A percentile compares a stretch with the other conserved stretches of the same genome.
Evolutionary conservation across 2,888 invertebrate species (phyloP).

Genomic region (Drosophila kambysellisi): DNA sequence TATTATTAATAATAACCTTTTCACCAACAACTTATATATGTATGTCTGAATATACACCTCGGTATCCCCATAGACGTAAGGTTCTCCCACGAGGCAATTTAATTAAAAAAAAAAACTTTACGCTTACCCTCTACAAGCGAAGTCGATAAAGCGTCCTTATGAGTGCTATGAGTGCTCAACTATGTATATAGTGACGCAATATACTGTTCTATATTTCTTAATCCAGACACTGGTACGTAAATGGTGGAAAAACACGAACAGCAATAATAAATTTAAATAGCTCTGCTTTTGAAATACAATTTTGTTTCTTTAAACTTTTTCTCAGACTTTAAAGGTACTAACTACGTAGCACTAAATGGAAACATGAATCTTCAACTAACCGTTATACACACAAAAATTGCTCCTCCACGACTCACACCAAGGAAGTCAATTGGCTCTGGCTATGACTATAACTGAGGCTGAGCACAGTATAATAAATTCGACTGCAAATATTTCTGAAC

Average conservation of each 20-base stretch:
- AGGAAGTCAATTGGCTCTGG: conserved; percentile 39
- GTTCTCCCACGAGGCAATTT: conserved; percentile 31
- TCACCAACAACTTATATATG: background rate
- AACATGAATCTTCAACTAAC: conserved; percentile 59
- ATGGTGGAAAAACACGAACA: conserved; percentile 17
- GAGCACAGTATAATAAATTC: conserved; percentile 16
- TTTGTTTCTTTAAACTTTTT: background rate
- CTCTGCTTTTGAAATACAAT: conserved; percentile 4
- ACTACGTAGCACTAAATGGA: conserved; percentile 40
- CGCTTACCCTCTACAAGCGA: conserved; percentile 48
- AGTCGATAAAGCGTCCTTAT: conserved; percentile 29
- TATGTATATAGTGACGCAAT: conserved; percentile 50
- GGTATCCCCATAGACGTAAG: background rate
- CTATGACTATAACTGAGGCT: conserved; percentile 38
- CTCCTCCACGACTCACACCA: conserved; percentile 48
- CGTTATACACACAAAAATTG: conserved; percentile 75
- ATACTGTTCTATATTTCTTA: conserved; percentile 18
- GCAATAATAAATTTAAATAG: conserved; percentile 19
- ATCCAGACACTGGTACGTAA: conserved; percentile 8
- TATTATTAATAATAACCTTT: background rate
- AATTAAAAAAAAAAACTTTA: conserved; percentile 37
- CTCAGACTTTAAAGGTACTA: conserved; percentile 10
- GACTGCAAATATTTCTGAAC: conserved; percentile 60
- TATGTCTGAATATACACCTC: background rate
- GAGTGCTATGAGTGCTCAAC: conserved; percentile 16